Base-by-base conservation (phyloP, 2,113 vertebrate genomes). In the Bubo scandiacus region DNA sequence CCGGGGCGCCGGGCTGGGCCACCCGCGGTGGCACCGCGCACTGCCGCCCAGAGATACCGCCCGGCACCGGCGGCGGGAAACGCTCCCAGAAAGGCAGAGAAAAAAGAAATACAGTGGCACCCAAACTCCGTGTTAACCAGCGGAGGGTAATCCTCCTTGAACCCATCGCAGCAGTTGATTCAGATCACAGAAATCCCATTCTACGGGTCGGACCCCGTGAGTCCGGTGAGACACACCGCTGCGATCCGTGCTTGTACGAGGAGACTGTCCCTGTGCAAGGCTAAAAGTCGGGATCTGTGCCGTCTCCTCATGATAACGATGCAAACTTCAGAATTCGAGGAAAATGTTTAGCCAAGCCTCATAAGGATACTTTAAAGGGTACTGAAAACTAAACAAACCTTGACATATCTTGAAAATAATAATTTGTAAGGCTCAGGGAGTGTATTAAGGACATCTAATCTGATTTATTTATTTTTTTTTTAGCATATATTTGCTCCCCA, bases 171-270 rank as follows among this genome's bases (percentile, higher is more conserved):
- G 18, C 18, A 1, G 54, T 54, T 1, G 22, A 13, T 79, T 42
- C 51, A 42, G 71, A 38, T 49, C 9, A 3, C 22, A 0, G 3
- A 42, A 67, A 61, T 68, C 26, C 29, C 4, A 1, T 51, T 88
- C 34, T 45, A 1, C 1, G 5, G 7, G 13, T 45, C 29, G 26
- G 51, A 34, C 27, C 21, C 63, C 6, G 13, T 3, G 38, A 22
- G 14, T 4, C 18, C 4, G 26, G 34, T 11, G 68, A 58, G 81
- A 38, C 12, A 23, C 7, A 1, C 3, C 1, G 2, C 45, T 49
- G 0, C 4, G 25, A 26, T 7, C 15, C 7, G 38, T 7, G 77
- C 52, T 51, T 51, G 45, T 12, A 2, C 4, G 11, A 20, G 40
- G 16, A 32, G 18, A 21, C 7, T 15, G 9, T 5, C 9, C 14